These are phyloP conservation scores for Halcyon smyrnensis DNA, from an alignment of 2,797 vertebrate genomes.

Conservation along the genomic window DNA sequence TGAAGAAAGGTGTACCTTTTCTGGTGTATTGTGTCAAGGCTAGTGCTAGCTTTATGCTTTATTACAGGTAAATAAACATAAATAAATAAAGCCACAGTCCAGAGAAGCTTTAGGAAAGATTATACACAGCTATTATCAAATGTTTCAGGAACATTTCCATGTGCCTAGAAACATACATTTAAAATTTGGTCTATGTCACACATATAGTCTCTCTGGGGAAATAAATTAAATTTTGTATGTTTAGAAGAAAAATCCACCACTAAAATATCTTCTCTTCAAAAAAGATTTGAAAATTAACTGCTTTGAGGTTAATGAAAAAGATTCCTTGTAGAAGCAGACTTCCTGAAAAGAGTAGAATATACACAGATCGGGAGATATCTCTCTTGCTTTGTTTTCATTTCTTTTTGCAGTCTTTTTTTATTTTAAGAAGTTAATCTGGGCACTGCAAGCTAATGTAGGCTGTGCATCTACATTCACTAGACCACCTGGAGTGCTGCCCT, in stretches of 20 bases:
- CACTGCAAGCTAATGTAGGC: not conserved
- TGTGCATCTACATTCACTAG: not conserved
- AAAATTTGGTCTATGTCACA: not conserved
- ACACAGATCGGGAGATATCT: not conserved
- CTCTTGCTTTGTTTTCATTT: conserved; percentile 41
- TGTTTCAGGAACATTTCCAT: not conserved
- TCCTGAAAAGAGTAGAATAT: not conserved
- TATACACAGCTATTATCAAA: not conserved
- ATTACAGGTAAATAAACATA: not conserved
- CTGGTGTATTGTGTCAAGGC: fast-evolving
- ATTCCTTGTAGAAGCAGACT: not conserved
- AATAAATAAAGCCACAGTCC: not conserved
- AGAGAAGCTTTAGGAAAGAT: not conserved
- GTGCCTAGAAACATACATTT: not conserved
- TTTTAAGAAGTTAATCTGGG: conserved; percentile 22
- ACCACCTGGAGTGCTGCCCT: not conserved
- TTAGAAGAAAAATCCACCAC: not conserved
- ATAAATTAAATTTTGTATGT: not conserved
- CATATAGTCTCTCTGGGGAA: not conserved
- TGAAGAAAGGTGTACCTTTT: not conserved
- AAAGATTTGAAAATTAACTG: not conserved
- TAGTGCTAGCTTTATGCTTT: not conserved
- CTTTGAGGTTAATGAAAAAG: not conserved
- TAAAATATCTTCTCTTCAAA: not conserved
- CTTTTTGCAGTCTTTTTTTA: not conserved